Conservation (phyloP, 1,140 invertebrate species). For the Idris sp. region DNA sequence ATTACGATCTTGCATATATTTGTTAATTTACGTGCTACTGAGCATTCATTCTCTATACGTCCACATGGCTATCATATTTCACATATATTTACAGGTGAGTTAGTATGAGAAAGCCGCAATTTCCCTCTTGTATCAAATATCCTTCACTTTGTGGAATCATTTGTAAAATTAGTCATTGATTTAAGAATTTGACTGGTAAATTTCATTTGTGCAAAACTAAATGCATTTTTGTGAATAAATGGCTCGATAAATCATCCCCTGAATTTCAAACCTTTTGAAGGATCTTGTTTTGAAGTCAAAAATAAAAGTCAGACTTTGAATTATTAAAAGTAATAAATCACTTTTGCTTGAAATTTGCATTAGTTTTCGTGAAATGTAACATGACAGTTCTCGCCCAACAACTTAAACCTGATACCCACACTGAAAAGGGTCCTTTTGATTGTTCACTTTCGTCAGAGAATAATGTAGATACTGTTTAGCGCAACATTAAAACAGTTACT, state of each 20-base stretch:
- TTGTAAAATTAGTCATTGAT: slow-evolving; percentile 4
- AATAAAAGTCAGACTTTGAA: neutral
- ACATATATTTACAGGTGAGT: too few species aligned
- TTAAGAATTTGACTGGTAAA: neutral
- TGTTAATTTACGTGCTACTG: slow-evolving; percentile 5
- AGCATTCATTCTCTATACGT: too few species aligned
- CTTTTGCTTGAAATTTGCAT: too few species aligned
- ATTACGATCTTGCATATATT: slow-evolving; percentile 7
- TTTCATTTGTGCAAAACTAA: too few species aligned
- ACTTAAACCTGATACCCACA: slow-evolving; percentile 10
- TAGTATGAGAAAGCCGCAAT: slow-evolving; percentile 1
- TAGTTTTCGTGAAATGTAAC: too few species aligned
- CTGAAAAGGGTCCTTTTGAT: slow-evolving; percentile 11
- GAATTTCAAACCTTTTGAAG: too few species aligned
- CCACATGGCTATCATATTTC: too few species aligned
- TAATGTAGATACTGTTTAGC: slow-evolving; percentile 9
- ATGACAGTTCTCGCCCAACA: slow-evolving; percentile 8
- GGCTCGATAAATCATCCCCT: too few species aligned
- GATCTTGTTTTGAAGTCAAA: too few species aligned
- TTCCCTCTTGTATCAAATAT: slow-evolving; percentile 8
- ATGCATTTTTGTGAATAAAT: too few species aligned
- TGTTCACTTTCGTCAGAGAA: slow-evolving; percentile 22
- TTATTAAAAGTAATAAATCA: too few species aligned
- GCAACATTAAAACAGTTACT: slow-evolving; percentile 23
- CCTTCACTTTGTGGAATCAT: slow-evolving; percentile 1